phyloP scores from a whole-genome alignment of 2,888 invertebrate genomes.

The Dermolepida albohirtum region DNA sequence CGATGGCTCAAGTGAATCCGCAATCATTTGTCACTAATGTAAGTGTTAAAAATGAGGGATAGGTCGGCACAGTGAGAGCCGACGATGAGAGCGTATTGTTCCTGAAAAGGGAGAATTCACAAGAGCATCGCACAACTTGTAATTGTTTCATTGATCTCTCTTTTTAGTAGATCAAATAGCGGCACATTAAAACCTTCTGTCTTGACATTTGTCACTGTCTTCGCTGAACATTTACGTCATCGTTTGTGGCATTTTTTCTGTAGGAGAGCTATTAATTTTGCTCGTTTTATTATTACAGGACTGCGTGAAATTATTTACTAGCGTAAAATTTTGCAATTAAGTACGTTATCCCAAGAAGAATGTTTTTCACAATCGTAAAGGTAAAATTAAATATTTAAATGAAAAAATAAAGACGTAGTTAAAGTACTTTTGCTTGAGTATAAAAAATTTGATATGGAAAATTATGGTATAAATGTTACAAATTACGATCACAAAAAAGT shows the following conservation, averaged over 20 bases:
- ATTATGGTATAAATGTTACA: too few species aligned
- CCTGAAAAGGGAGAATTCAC: conserved; percentile 62
- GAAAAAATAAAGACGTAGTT: too few species aligned
- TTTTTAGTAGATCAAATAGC: conserved; percentile 59
- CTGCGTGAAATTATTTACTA: neutral
- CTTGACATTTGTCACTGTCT: conserved; percentile 42
- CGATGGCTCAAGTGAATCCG: conserved; percentile 52
- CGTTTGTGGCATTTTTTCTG: conserved; percentile 14
- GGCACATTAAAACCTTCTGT: conserved; percentile 41
- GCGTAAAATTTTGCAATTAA: neutral
- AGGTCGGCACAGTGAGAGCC: conserved; percentile 51
- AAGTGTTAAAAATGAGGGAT: conserved; percentile 64
- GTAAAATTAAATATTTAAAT: too few species aligned
- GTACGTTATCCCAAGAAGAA: too few species aligned
- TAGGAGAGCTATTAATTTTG: neutral
- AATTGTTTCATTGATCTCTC: conserved; percentile 63
- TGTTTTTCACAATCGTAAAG: too few species aligned
- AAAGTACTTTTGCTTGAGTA: too few species aligned
- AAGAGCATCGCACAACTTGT: conserved; percentile 60
- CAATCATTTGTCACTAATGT: conserved; percentile 64
- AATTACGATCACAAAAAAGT: too few species aligned
- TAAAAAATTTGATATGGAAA: too few species aligned
- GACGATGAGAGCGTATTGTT: conserved; percentile 65
- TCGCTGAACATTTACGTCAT: conserved; percentile 12
- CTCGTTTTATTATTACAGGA: conserved; percentile 17